Evolutionary conservation across 1,140 invertebrate genomes (phyloP), one percentile per base, ranked within the genome.

Genomic region (Thaumatotibia leucotreta): DNA sequence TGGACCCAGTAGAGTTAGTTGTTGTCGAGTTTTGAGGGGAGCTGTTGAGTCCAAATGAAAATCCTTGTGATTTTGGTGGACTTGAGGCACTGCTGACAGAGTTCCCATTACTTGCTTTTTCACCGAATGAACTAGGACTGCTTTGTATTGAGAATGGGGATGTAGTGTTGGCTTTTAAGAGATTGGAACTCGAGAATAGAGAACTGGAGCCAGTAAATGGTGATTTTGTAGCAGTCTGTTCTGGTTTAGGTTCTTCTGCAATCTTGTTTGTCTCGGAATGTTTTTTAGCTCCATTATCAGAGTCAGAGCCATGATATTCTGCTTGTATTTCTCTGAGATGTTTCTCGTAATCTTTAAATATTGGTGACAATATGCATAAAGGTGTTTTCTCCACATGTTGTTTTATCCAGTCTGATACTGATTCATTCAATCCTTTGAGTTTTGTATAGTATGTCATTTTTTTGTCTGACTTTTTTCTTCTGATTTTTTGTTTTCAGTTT

Each of bases 261-360:
- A 52, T 2, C 8, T 45, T 35, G 6, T 10, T 64, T 14, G 17
- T 64, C 4, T 49, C 49, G 20, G 24, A 35, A 39, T 64, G n/a
- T 64, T 62, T 62, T 2, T 58, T 58, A 29, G 52, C 14, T 58
- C n/a, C 52, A 58, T 69, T 33, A 49, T 65, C 64, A 39, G 66
- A 54, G 9, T 69, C 63, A 14, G 45, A 4, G 39, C 68, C 62
- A 20, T 75, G 70, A 78, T 83, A 90, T 69, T 88, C 83, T 54
- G 78, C 76, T 75, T 84, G 78, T 32, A 96, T 93, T 74, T 95
- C 93, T 70, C 93, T 93, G 1, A 96, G 85, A 87, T 95, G 93
- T 74, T 94, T 95, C 74, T 96, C 95, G 91, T 99, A 99, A 89
- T 98, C 97, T 67, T 93, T 93, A 87, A 98, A 98, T 78, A 98